Evolutionary conservation across 2,113 vertebrate species (phyloP), one percentile per base, ranked within the genome.

Genomic region (Crypturellus undulatus): DNA sequence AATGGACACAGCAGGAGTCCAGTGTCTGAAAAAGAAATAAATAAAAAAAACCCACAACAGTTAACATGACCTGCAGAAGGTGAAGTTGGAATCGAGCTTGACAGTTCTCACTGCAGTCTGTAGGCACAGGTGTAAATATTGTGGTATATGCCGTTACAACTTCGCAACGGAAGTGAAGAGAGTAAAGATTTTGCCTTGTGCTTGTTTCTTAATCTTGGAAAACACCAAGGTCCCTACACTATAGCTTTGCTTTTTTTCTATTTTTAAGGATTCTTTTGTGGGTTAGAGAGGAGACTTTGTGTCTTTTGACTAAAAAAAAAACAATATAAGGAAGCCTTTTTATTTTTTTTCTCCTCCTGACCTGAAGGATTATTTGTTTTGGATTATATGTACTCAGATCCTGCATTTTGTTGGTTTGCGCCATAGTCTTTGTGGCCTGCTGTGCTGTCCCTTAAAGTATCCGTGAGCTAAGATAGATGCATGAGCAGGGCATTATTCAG

Each of bases 371-470:
- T 59, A 24, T 54, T 28, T 54, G 26, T 28, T 54, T 82, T 72
- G 30, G 7, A n/a, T 2, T 3, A 30, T 4, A 0, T 19, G 2
- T 26, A 4, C 38, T 62, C 28, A 77, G 47, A 62, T 47, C 10
- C 3, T 6, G 6, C 73, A 68, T 71, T 79, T 65, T 60, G n/a
- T 54, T 24, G 63, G 32, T 68, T 84, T 87, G 24, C 10, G 6
- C 12, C 56, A 0, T 45, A 54, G 38, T 43, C 65, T 2, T 0
- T n/a, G 30, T 75, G 34, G 42, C 45, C 20, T 34, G 32, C 28
- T 17, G 14, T 1, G 1, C 4, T 10, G 3, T 62, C n/a, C 45
- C 30, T 87, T 56, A 12, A 0, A 42, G n/a, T 2, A 56, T 21
- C 30, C 51, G 75, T 30, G 9, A 56, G 26, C 38, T n/a, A 40